Evolutionary conservation across 2,113 vertebrate species (phyloP).

Genomic region (Acrocephalus arundinaceus): DNA sequence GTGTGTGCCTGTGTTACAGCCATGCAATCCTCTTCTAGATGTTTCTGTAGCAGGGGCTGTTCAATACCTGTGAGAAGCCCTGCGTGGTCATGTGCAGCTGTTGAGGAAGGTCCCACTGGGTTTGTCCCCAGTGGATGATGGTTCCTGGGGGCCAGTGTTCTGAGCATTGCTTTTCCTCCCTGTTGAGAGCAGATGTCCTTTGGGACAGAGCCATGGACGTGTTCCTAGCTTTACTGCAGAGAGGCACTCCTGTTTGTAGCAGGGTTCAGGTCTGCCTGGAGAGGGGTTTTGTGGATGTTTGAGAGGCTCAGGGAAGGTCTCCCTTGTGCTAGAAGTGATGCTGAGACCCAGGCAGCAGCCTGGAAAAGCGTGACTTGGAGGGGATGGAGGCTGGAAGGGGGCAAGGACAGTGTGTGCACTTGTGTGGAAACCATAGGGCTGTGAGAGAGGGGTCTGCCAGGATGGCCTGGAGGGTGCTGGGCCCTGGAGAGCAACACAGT

Average conservation of each 20-base stretch:
- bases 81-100: fast-evolving
- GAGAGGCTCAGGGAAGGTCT: neutral
- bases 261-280: neutral
- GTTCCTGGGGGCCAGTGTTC: no score
- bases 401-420: neutral
- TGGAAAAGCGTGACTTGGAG: neutral
- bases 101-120: neutral
- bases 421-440: neutral
- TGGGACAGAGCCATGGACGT: neutral
- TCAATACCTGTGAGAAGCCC: neutral
- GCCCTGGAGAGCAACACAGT: fast-evolving
- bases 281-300: neutral
- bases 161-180: neutral
- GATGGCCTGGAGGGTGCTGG: neutral
- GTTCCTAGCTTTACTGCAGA: neutral
- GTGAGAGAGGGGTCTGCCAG: neutral
- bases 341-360: neutral
- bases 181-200: neutral
- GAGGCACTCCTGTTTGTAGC: neutral
- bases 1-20: neutral
- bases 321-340: neutral
- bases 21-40: fast-evolving
- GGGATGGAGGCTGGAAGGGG: neutral
- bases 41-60: neutral
- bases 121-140: neutral